Evolutionary conservation across 2,888 invertebrate species (phyloP).

Genomic region (Geophilus truncorum): DNA sequence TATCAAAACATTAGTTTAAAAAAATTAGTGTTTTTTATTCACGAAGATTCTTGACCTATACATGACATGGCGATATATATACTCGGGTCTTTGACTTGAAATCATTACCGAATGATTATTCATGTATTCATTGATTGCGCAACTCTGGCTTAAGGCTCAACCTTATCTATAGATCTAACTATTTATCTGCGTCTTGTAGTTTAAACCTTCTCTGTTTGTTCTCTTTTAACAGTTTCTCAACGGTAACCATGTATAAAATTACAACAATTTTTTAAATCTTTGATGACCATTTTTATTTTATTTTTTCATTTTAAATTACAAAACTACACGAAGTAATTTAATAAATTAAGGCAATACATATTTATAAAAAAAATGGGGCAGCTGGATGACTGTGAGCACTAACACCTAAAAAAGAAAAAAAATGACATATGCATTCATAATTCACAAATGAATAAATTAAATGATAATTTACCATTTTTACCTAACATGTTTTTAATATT

Average conservation of each 20-base stretch:
- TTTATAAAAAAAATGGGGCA: slow-evolving; percentile 3
- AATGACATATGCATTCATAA: neutral
- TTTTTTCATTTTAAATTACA: neutral
- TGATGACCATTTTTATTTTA: neutral
- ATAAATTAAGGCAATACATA: slow-evolving; percentile 9
- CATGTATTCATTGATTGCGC: neutral
- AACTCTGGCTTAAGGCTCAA: neutral
- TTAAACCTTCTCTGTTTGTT: no score
- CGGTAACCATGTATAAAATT: no score
- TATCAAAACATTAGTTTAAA: neutral
- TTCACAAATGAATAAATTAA: neutral
- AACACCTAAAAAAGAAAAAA: neutral
- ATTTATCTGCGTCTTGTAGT: no score
- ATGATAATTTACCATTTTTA: neutral
- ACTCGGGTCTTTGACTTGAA: neutral
- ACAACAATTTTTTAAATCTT: neutral
- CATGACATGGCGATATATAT: neutral
- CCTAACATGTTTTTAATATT: slow-evolving; percentile 1
- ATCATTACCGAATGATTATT: neutral
- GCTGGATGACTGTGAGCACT: neutral
- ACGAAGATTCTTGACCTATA: slow-evolving; percentile 5
- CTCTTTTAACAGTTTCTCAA: no score
- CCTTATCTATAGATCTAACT: no score
- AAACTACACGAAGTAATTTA: slow-evolving; percentile 3
- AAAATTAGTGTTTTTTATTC: neutral